A percentile compares a stretch with the other conserved stretches of the same genome.
phyloP scores from a whole-genome alignment of 2,113 vertebrate genomes.

The Donacobius atricapilla region DNA sequence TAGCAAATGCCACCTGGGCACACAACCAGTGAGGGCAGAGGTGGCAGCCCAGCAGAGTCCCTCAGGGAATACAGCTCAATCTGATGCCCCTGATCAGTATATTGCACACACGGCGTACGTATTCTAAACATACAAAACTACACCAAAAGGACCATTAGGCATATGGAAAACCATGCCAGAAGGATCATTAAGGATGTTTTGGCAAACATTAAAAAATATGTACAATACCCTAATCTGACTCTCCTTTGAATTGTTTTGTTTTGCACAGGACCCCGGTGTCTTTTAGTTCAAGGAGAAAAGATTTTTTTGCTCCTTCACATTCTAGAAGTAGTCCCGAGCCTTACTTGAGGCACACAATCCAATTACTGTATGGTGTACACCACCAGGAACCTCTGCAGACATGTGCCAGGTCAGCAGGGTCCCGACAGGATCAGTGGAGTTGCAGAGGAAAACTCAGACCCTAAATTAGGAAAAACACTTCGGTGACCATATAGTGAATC shows the following conservation, averaged over 20 bases:
- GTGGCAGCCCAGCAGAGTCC: background rate
- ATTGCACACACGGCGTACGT: background rate
- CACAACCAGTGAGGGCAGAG: background rate
- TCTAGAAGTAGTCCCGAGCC: background rate
- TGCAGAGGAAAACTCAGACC: background rate
- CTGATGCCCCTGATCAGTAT: background rate
- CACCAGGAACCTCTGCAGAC: background rate
- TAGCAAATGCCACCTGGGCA: background rate
- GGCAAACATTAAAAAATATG: background rate
- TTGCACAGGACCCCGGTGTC: background rate
- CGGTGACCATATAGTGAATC: background rate
- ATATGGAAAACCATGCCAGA: background rate
- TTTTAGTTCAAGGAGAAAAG: background rate
- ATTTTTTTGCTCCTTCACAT: background rate
- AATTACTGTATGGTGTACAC: background rate
- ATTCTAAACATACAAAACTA: background rate
- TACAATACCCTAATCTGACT: background rate
- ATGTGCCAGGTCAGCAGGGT: background rate
- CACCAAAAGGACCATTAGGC: background rate
- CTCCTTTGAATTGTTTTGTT: background rate
- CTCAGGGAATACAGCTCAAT: fast-evolving
- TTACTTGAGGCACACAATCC: background rate
- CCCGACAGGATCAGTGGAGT: background rate
- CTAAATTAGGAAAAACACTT: background rate
- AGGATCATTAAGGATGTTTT: background rate